Evolutionary conservation across 30 jellyfish, hydroid and myxozoan species (phyloP), one percentile per base, ranked within the genome.

Genomic region (Chrysaora quinquecirrha): DNA sequence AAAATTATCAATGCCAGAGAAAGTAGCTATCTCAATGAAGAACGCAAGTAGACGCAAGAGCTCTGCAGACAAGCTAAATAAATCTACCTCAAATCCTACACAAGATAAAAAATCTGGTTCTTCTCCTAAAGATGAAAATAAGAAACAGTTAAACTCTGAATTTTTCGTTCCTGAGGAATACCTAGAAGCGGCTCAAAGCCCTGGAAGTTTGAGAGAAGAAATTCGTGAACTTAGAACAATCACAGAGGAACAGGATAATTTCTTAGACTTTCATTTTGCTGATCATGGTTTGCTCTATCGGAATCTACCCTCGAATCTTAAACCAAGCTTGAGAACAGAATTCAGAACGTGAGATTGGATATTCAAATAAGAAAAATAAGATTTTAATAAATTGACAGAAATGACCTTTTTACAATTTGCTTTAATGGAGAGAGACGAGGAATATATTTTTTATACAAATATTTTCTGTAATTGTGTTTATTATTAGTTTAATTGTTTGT

Each of bases 131-230:
- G 54, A 38, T 38, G 54, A 38, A 14, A 6, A 38, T 3, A 3
- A 6, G 54, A 38, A 38, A 3, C 6, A 38, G 14, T 6, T 6
- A 38, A 38, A 38, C 18, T 34, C 56, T 25, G 91, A 69, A 20
- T 10, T 80, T 1, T 80, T 23, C 46, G 49, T 66, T 18, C 91
- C 91, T 1, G 84, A 68, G 1, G 91, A 30, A 38, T 80, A 80
- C 50, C 23, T 67, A 0, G 91, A 80, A 27, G 91, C 91, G 1
- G 84, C 91, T 21, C 52, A 30, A 30, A 69, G 84, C 56, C 91
- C 91, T 1, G 91, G 91, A 20, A 80, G 91, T 50, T 22, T 80
- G 84, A 30, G 91, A 30, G 91, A 80, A 38, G 91, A 80, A 50
- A 80, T 80, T 3, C 32, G 54, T 25, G 82, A 80, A 50, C 35